Base-by-base conservation (phyloP, 2,797 vertebrate genomes). In the Trachurus trachurus region DNA sequence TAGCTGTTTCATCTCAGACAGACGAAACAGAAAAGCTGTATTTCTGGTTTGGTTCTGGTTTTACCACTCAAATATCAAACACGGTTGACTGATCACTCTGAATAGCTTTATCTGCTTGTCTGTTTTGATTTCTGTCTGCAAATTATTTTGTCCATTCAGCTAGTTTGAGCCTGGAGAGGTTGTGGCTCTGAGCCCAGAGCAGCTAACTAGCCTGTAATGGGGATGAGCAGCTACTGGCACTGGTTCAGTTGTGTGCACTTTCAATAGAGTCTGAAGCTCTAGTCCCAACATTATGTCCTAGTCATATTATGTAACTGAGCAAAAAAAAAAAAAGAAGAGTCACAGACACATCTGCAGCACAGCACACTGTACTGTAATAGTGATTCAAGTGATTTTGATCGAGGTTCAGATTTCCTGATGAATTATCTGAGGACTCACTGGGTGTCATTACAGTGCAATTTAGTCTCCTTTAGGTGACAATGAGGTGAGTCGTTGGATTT, bases 81-180 rank as follows among this genome's bases (percentile, higher is more conserved):
- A 89, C 40, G 93, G 87, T 92, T 65, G 76, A 91, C 52, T 81
- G 87, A 76, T 65, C 84, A 75, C 40, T 40, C 82, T 94, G 82
- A 94, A 94, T 88, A 40, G 85, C 62, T 79, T 89, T 69, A 70
- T 87, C 86, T 40, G 87, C 71, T 82, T 90, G 93, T 92, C 94
- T 61, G 83, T 42, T 87, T 83, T 53, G 73, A 89, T 94, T 78
- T 84, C 69, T 66, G 84, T 93, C 86, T 81, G 75, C 40, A 15
- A 72, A 63, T 72, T 19, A 69, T 89, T 89, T 87, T 64, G 84
- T 74, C 88, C 85, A 5, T 74, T 88, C 87, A 86, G 70, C 53
- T 68, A 45, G 66, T 57, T 53, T 56, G 57, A 60, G 54, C 67
- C 63, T 6, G 3, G 31, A 44, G 80, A 74, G 61, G 17, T 42